Base-by-base conservation (phyloP, 2,113 vertebrate species). In the Notarius lentiginosus region DNA sequence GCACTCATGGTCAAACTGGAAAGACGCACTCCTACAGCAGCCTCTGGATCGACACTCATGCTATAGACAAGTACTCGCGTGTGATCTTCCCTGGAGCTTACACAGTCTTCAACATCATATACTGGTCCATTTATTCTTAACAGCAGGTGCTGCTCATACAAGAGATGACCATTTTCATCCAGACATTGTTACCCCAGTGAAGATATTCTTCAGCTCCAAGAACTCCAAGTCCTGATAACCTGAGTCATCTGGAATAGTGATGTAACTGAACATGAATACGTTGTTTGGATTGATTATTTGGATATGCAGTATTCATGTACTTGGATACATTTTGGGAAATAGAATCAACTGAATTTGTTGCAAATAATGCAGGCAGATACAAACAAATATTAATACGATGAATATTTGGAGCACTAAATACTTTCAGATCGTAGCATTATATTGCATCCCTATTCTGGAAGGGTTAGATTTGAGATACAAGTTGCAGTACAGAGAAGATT, bases 51-150 rank as follows among this genome's bases (percentile, higher is more conserved):
- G 96, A 98, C 93, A 98, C 97, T 1, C 98, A 98, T 0, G 95
- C 95, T 86, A 98, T 99, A 56, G 98, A 99, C 92, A 97, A 97
- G 88, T 99, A 99, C 93, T 97, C 98, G 58, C 93, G 97, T 88
- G 94, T 97, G 73, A 93, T 97, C 92, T 99, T 99, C 56, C 98
- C 98, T 12, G 97, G 95, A 0, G 95, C 97, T 0, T 99, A 98
- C 84, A 95, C 96, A 63, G 92, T 99, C 61, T 99, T 99, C 92
- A 99, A 99, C 81, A 91, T 99, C 91, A 97, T 99, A 95, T 99
- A 99, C 92, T 99, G 98, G 98, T 96, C 96, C 5, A 97, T 97
- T 92, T 98, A 98, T 93, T 97, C 94, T 68, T 98, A 96, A 92
- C 60, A 49, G 60, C 70, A 49, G 58, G 49, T 58, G 63, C 14